phyloP scores from a whole-genome alignment of 2,797 vertebrate species.

The Ambastaia sidthimunki region DNA sequence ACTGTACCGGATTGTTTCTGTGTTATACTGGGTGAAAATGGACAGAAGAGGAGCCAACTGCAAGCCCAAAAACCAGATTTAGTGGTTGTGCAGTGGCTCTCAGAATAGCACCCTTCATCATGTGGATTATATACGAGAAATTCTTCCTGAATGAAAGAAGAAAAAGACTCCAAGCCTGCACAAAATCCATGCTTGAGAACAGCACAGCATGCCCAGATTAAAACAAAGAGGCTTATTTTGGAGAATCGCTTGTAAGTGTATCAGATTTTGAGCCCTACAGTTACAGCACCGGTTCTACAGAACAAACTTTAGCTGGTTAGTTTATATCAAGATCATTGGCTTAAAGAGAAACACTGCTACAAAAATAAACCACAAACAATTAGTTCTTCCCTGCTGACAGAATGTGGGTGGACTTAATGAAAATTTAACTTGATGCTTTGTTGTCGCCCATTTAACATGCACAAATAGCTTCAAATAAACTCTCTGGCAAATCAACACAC shows the following conservation, averaged over 20 bases:
- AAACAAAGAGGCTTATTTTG: constrained; percentile 48
- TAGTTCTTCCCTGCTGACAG: neutral
- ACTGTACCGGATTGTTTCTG: constrained; percentile 5
- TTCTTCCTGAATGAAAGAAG: constrained; percentile 22
- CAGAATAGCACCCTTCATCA: constrained; percentile 48
- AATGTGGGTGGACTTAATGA: neutral
- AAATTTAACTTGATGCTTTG: neutral
- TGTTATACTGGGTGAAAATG: constrained; percentile 21
- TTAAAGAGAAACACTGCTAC: neutral
- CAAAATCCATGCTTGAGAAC: constrained; percentile 20
- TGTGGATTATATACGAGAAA: constrained; percentile 49
- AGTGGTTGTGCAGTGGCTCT: constrained; percentile 54
- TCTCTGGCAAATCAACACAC: neutral
- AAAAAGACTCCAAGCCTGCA: neutral
- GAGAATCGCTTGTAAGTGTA: constrained; percentile 13
- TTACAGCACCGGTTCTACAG: neutral
- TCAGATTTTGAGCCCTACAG: constrained; percentile 13
- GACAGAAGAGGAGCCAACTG: constrained; percentile 12
- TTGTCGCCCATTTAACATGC: neutral
- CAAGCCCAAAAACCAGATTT: constrained; percentile 22
- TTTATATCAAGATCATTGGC: neutral
- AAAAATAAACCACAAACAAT: neutral
- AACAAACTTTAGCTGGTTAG: neutral
- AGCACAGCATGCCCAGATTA: constrained; percentile 23
- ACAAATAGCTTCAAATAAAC: neutral